Conservation (phyloP, 2,113 vertebrate species). For the Hippoglossus stenolepis region DNA sequence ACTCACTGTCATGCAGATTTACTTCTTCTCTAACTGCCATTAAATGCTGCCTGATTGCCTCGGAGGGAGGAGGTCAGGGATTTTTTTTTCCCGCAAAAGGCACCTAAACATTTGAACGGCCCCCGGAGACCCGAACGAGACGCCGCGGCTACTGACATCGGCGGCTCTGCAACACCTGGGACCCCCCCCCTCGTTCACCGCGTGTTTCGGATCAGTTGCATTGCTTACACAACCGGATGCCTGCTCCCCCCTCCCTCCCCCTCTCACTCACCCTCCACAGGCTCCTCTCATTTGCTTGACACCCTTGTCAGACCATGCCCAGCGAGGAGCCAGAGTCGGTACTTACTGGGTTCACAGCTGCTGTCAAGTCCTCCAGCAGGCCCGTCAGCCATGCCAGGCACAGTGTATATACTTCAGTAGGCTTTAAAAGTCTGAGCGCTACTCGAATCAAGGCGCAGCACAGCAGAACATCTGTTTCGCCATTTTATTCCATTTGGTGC, state of each 20-base stretch:
- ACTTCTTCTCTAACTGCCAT: conserved; percentile 43
- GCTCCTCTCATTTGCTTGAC: conserved; percentile 70
- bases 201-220: conserved; percentile 31
- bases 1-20: conserved; percentile 70
- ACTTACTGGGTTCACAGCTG: conserved; percentile 66
- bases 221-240: conserved; percentile 41
- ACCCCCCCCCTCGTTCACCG: conserved; percentile 21
- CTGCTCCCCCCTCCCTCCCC: conserved; percentile 25
- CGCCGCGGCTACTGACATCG: conserved; percentile 32
- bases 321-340: conserved; percentile 61
- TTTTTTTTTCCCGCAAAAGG: conserved; percentile 28
- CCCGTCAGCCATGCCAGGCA: conserved; percentile 37
- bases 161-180: conserved; percentile 13
- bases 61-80: conserved; percentile 32
- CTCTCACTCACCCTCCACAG: conserved; percentile 27
- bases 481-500: conserved; percentile 73
- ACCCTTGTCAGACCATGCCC: conserved; percentile 65
- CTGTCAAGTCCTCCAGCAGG: conserved; percentile 61
- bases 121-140: neutral
- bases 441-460: conserved; percentile 66
- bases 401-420: conserved; percentile 40
- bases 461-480: conserved; percentile 70
- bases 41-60: conserved; percentile 62
- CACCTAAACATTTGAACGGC: conserved; percentile 44
- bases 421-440: conserved; percentile 59